Percentiles rank a stretch among this genome's conserved stretches.
phyloP scores from a whole-genome alignment of 2,888 invertebrate genomes.

The Tolmerus cingulatus region DNA sequence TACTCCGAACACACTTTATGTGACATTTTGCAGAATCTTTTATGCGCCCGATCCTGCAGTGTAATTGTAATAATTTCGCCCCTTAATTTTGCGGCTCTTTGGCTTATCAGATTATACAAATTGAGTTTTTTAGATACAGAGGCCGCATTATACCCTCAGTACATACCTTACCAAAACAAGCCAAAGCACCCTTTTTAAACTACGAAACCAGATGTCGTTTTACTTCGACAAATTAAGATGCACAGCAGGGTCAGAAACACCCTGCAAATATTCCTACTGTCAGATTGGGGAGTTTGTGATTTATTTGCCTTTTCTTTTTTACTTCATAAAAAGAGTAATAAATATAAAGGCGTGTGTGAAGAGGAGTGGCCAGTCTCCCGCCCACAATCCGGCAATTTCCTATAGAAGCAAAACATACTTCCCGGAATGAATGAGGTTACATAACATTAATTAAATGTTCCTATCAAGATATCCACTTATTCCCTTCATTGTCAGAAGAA shows the following conservation, averaged over 20 bases:
- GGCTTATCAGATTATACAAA: slow-evolving; percentile 40
- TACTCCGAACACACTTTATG: neutral
- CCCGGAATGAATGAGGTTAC: neutral
- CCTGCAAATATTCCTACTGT: neutral
- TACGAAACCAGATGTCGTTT: slow-evolving; percentile 23
- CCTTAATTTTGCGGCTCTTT: slow-evolving; percentile 34
- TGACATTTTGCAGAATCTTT: neutral
- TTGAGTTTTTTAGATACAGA: slow-evolving; percentile 28
- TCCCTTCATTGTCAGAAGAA: neutral
- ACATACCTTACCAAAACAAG: neutral
- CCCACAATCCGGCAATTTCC: neutral
- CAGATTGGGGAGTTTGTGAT: neutral
- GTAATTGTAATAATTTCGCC: neutral
- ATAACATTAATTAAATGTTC: neutral
- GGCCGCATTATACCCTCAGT: neutral
- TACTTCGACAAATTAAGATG: neutral
- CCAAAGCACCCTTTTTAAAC: neutral
- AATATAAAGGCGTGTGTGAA: neutral
- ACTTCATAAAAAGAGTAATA: neutral
- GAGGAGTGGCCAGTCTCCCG: neutral
- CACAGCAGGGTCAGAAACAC: neutral
- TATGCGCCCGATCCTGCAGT: neutral
- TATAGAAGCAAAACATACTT: neutral
- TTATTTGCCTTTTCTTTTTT: neutral
- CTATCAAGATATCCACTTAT: neutral